Percentiles rank a stretch among this genome's conserved stretches.
phyloP scores from a whole-genome alignment of 2,888 invertebrate species.

The Graphium colonna region DNA sequence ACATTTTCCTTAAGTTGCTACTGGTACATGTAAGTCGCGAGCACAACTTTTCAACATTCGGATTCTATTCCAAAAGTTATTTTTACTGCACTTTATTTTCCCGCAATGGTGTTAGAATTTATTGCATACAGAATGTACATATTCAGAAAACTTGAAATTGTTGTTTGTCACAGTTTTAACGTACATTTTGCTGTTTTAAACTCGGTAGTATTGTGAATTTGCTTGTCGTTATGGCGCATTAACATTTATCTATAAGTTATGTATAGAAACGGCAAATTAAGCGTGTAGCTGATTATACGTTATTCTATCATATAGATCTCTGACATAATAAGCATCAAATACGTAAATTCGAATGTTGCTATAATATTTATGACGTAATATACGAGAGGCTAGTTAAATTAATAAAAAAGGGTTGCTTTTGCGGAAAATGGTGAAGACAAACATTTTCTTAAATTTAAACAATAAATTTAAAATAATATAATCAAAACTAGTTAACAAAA shows the following conservation, averaged over 20 bases:
- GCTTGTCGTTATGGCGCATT: not conserved
- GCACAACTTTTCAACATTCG: not conserved
- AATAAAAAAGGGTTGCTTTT: not conserved
- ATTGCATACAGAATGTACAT: not conserved
- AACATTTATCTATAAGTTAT: too few relatives aligned
- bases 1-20: not conserved
- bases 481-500: too few relatives aligned
- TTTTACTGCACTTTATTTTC: not conserved
- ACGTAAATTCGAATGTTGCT: too few relatives aligned
- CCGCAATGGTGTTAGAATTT: not conserved
- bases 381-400: too few relatives aligned
- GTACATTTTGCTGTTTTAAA: not conserved
- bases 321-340: too few relatives aligned
- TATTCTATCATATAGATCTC: too few relatives aligned
- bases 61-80: constrained; percentile 1
- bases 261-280: too few relatives aligned
- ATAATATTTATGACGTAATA: too few relatives aligned
- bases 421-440: too few relatives aligned
- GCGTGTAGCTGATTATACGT: too few relatives aligned
- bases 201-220: not conserved
- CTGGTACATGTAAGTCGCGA: not conserved
- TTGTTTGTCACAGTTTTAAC: not conserved
- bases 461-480: too few relatives aligned
- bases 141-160: not conserved
- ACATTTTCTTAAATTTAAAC: too few relatives aligned